These are phyloP conservation scores for Cebidichthys violaceus DNA, from an alignment of 2,113 vertebrate species.

Conservation along the genomic window DNA sequence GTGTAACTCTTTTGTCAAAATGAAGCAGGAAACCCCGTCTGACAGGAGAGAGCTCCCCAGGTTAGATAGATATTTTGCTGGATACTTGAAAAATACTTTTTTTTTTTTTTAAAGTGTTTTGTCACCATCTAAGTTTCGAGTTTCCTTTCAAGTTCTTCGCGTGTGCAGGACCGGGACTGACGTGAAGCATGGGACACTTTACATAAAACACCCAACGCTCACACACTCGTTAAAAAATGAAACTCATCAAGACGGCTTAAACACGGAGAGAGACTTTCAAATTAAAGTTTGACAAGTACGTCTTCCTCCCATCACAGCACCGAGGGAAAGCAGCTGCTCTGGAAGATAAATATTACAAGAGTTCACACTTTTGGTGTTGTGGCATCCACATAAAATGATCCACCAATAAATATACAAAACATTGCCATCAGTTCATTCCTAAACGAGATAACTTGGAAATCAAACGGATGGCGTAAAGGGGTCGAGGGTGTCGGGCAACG, in stretches of 20 bases:
- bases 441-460: neutral
- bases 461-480: neutral
- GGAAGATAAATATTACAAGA: conserved; percentile 14
- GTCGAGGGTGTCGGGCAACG: neutral
- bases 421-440: no score
- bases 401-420: neutral
- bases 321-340: conserved; percentile 32
- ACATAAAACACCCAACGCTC: conserved; percentile 1
- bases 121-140: no score
- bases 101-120: no score
- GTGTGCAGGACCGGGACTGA: conserved; percentile 3
- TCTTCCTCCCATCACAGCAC: neutral
- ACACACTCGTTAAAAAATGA: conserved; percentile 24
- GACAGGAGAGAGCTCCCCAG: conserved; percentile 36
- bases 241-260: conserved; percentile 30
- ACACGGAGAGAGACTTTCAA: conserved; percentile 1
- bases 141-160: conserved; percentile 11
- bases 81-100: conserved; percentile 20
- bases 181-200: conserved; percentile 20
- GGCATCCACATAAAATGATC: neutral
- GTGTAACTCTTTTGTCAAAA: conserved; percentile 44
- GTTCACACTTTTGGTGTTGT: neutral
- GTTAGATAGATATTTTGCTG: conserved; percentile 7
- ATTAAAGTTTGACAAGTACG: conserved; percentile 26
- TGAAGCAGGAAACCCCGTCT: conserved; percentile 49